Percentiles rank a stretch among this genome's conserved stretches.
Evolutionary conservation across 2,797 vertebrate species (phyloP).

Genomic region (Pipistrellus pipistrellus): DNA sequence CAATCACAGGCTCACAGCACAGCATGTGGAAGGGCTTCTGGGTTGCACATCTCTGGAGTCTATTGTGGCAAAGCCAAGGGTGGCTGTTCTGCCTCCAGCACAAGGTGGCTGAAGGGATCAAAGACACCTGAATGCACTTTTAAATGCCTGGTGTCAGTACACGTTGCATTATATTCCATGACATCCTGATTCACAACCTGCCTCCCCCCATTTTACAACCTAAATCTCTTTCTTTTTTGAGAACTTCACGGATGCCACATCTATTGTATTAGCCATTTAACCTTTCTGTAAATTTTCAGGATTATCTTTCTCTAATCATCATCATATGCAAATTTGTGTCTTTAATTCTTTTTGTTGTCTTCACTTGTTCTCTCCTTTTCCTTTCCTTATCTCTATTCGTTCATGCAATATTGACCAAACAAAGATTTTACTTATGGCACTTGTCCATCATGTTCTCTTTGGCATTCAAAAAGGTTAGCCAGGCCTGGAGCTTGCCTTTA

Average conservation of each 20-base stretch:
- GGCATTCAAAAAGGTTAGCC: constrained; percentile 6
- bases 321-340: neutral
- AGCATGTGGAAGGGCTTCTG: fast-evolving
- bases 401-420: neutral
- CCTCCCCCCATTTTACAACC: neutral
- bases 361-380: neutral
- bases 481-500: neutral
- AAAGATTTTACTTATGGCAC: neutral
- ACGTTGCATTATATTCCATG: neutral
- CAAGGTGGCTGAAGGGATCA: neutral
- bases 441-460: neutral
- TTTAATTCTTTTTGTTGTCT: neutral
- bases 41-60: fast-evolving
- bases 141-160: neutral
- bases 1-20: neutral
- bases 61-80: neutral
- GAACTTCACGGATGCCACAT: neutral
- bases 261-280: neutral
- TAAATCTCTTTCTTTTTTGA: neutral
- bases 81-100: neutral
- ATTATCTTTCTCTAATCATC: neutral
- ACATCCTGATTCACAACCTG: neutral
- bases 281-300: neutral
- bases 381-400: neutral
- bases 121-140: neutral